These are phyloP conservation scores for Ammospiza maritima DNA, from an alignment of 2,797 vertebrate species.

Conservation along the genomic window DNA sequence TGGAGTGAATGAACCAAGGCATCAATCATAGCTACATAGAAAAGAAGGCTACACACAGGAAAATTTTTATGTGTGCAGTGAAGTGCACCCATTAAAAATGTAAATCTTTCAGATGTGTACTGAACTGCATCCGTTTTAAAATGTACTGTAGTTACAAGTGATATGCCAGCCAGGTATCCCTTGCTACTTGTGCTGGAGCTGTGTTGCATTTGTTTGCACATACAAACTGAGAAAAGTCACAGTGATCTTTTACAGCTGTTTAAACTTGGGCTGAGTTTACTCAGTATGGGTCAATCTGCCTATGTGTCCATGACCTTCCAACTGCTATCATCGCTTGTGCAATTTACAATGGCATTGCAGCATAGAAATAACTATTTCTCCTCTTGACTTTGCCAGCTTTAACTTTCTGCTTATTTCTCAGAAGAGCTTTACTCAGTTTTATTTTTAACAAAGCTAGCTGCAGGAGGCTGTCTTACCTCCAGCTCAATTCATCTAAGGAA, in stretches of 20 bases:
- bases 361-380: neutral
- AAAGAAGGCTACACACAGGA: neutral
- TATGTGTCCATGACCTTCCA: neutral
- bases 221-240: neutral
- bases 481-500: neutral
- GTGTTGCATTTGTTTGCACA: neutral
- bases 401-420: neutral
- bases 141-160: neutral
- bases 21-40: neutral
- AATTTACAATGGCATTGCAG: neutral
- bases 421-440: neutral
- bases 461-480: neutral
- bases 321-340: neutral
- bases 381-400: neutral
- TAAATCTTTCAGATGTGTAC: neutral
- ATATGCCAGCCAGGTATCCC: neutral
- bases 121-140: neutral
- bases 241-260: neutral
- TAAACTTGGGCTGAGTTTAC: constrained; percentile 8
- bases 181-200: neutral
- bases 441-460: neutral
- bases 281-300: neutral
- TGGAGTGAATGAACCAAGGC: neutral
- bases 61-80: neutral
- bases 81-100: neutral